A percentile compares a stretch with the other conserved stretches of the same genome.
Evolutionary conservation across 1,140 invertebrate species (phyloP).

Genomic region (Adelges cooleyi): DNA sequence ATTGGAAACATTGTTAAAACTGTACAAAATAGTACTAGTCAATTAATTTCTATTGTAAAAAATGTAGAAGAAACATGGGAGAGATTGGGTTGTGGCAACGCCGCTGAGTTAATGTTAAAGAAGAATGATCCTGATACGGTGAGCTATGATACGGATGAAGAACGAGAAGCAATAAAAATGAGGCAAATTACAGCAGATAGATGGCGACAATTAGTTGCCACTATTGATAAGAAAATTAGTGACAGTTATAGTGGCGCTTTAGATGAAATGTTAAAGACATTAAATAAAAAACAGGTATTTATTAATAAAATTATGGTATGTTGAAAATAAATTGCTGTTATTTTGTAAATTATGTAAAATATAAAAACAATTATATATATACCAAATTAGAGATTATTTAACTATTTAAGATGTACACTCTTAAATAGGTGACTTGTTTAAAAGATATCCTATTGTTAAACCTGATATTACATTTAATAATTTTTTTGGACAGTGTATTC

Average conservation of each 20-base stretch:
- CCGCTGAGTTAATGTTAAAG: slow-evolving; percentile 13
- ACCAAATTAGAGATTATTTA: too few relatives aligned
- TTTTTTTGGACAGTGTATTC: too few relatives aligned
- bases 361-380: too few relatives aligned
- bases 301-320: slow-evolving; percentile 4
- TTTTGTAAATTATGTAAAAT: too few relatives aligned
- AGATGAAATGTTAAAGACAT: slow-evolving; percentile 3
- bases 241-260: slow-evolving; percentile 21
- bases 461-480: too few relatives aligned
- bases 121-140: not conserved
- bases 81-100: slow-evolving; percentile 1
- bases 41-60: not conserved
- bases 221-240: slow-evolving; percentile 21
- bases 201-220: slow-evolving; percentile 7
- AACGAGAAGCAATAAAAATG: slow-evolving; percentile 6
- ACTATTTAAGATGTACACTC: too few relatives aligned
- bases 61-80: slow-evolving; percentile 11
- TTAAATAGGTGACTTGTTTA: too few relatives aligned
- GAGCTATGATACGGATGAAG: slow-evolving; percentile 8
- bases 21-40: slow-evolving; percentile 12
- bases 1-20: not conserved
- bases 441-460: too few relatives aligned
- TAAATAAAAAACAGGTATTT: slow-evolving; percentile 3
- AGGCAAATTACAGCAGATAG: slow-evolving; percentile 14
- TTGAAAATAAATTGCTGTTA: not conserved